Percentiles rank a stretch among this genome's conserved stretches.
Evolutionary conservation across 2,797 vertebrate genomes (phyloP).

Genomic region (Leptatherina wallacei): DNA sequence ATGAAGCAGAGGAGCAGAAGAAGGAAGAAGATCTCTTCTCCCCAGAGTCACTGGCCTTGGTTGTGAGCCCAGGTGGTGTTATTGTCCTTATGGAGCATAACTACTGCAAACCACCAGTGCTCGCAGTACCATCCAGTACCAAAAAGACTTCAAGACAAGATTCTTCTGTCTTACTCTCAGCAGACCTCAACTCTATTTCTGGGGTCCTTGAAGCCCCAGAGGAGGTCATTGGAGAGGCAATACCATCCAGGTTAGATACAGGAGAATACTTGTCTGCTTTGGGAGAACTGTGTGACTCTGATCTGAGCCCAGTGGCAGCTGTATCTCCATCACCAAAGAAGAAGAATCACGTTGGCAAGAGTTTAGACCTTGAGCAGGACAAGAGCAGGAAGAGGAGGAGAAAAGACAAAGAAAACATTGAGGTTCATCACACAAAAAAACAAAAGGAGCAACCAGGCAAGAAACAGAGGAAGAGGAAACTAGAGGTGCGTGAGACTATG

Average conservation of each 20-base stretch:
- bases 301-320: conserved; percentile 41
- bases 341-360: conserved; percentile 57
- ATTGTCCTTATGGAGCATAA: conserved; percentile 89
- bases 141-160: conserved; percentile 74
- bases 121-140: conserved; percentile 43
- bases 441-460: conserved; percentile 77
- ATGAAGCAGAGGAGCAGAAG: conserved; percentile 88
- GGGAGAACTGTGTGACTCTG: conserved; percentile 69
- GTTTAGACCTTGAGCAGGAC: conserved; percentile 68
- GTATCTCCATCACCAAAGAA: conserved; percentile 66
- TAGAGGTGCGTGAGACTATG: conserved; percentile 69
- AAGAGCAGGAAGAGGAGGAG: conserved; percentile 82
- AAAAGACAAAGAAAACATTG: conserved; percentile 83
- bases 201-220: conserved; percentile 92
- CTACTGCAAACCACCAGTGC: conserved; percentile 84
- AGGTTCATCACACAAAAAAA: conserved; percentile 71
- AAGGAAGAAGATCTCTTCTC: conserved; percentile 74
- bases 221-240: conserved; percentile 88
- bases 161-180: conserved; percentile 73
- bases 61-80: conserved; percentile 74
- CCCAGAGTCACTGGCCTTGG: conserved; percentile 62
- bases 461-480: conserved; percentile 81
- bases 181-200: conserved; percentile 82
- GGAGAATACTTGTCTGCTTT: conserved; percentile 62
- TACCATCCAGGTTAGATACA: conserved; percentile 61